Percentiles rank a stretch among this genome's conserved stretches.
phyloP scores from a whole-genome alignment of 2,113 vertebrate genomes.

The Puntigrus tetrazona region DNA sequence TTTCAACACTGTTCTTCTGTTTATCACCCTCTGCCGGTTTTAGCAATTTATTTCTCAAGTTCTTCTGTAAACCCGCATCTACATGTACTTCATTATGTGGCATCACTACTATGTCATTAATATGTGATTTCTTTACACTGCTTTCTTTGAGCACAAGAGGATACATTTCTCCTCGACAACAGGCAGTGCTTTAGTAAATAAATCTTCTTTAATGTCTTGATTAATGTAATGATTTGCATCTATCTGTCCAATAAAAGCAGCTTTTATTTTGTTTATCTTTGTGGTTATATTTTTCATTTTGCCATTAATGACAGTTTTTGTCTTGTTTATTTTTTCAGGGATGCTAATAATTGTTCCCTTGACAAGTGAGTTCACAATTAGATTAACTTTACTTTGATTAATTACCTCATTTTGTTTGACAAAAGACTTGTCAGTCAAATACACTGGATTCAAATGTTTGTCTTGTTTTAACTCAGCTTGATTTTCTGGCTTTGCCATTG shows the following conservation, averaged over 20 bases:
- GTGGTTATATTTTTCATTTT: not conserved
- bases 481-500: not conserved
- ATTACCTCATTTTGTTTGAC: not conserved
- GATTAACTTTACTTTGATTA: not conserved
- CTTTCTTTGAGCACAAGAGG: not conserved
- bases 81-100: not conserved
- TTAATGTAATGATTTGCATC: not conserved
- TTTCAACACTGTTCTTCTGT: not conserved
- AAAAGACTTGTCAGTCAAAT: not conserved
- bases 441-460: not conserved
- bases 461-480: not conserved
- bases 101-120: not conserved
- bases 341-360: not conserved
- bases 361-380: not conserved
- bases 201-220: not conserved
- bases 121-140: not conserved
- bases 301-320: not conserved
- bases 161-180: constrained; percentile 48
- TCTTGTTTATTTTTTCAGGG: not conserved
- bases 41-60: not conserved
- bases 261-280: not conserved
- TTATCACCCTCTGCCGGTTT: constrained; percentile 15
- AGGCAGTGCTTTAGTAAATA: constrained; percentile 41
- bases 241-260: not conserved
- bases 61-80: not conserved